Conservation (phyloP, 1,140 invertebrate genomes). For the Drosophila watanabei region DNA sequence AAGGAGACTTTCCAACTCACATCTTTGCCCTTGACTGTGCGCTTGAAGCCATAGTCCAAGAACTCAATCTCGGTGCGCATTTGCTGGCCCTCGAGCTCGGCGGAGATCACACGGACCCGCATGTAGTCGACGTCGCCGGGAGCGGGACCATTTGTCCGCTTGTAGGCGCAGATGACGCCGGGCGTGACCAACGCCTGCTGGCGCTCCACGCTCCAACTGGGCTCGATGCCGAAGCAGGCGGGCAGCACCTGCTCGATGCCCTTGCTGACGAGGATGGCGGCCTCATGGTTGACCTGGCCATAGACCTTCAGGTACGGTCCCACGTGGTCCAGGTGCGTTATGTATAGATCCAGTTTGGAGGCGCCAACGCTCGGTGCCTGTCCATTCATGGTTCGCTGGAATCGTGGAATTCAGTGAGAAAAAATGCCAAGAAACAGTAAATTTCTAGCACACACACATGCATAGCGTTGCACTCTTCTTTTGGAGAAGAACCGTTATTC, state of each 20-base stretch:
- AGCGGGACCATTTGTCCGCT: constrained; percentile 62
- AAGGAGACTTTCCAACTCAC: constrained; percentile 47
- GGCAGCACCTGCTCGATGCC: constrained; percentile 70
- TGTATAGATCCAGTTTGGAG: constrained; percentile 67
- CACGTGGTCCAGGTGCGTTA: constrained; percentile 89
- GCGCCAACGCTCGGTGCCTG: constrained; percentile 27
- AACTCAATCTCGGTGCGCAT: constrained; percentile 88
- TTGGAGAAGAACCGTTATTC: constrained; percentile 24
- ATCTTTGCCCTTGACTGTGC: constrained; percentile 67
- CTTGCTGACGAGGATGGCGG: constrained; percentile 65
- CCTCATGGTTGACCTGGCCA: constrained; percentile 87
- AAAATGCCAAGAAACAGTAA: constrained; percentile 12
- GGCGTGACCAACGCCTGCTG: constrained; percentile 66
- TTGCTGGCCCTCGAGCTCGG: constrained; percentile 59
- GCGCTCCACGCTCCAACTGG: constrained; percentile 70
- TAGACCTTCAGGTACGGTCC: constrained; percentile 89
- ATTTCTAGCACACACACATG: background rate
- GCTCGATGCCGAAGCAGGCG: constrained; percentile 71
- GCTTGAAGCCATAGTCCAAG: constrained; percentile 90
- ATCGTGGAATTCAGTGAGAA: constrained; percentile 23
- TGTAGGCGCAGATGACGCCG: constrained; percentile 71
- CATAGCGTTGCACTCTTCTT: background rate
- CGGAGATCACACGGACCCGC: constrained; percentile 61
- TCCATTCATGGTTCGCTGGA: constrained; percentile 72
- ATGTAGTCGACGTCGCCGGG: constrained; percentile 76